Evolutionary conservation across 2,797 vertebrate genomes (phyloP).

Genomic region (Pseudomugil tenellus): DNA sequence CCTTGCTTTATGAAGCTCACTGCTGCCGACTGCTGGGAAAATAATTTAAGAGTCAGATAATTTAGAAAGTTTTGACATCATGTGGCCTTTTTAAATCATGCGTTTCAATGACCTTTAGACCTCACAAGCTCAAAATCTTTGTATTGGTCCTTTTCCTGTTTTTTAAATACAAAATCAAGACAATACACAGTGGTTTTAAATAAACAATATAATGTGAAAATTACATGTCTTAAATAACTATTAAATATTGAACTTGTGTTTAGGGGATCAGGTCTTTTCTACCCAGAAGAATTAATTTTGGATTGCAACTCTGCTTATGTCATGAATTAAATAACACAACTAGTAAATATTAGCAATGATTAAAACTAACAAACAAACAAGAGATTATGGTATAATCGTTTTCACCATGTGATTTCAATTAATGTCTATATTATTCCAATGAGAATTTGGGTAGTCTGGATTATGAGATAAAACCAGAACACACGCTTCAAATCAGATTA

Average conservation of each 20-base stretch:
- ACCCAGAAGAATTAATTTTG: background rate
- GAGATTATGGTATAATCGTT: too few species aligned
- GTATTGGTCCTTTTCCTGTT: background rate
- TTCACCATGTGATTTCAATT: too few species aligned
- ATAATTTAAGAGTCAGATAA: background rate
- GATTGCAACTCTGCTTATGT: background rate
- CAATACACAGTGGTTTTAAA: background rate
- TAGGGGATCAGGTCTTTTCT: background rate
- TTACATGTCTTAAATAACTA: background rate
- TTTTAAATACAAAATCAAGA: background rate
- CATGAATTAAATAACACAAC: background rate
- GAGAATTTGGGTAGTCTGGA: constrained; percentile 16
- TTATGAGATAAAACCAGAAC: too few species aligned
- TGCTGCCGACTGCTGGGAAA: background rate
- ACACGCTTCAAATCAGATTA: background rate
- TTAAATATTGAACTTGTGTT: background rate
- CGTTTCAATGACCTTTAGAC: background rate
- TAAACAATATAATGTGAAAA: background rate
- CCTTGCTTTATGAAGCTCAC: background rate
- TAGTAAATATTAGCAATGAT: background rate
- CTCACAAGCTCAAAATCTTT: background rate
- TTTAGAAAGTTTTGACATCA: background rate
- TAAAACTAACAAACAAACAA: too few species aligned
- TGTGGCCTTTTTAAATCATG: background rate
- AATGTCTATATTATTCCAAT: constrained; percentile 26